Evolutionary conservation across 2,888 invertebrate species (phyloP), one percentile per base, ranked within the genome.

Genomic region (Sinelater perroti): DNA sequence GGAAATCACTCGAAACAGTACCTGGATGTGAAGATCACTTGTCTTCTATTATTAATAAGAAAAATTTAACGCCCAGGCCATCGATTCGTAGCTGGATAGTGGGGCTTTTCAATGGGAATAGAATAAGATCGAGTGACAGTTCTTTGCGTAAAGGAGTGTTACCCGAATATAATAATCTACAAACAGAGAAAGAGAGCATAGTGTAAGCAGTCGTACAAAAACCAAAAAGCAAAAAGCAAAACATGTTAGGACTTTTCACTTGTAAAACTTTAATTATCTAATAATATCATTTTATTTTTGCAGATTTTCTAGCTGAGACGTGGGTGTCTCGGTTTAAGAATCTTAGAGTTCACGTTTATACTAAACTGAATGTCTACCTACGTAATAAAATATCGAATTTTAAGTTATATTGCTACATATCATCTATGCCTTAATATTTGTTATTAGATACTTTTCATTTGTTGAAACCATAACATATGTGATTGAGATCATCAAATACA

Each of bases 1-100:
- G 92, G 88, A 87, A 87, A 68, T 92, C 92, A 38, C 80, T 91
- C 46, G 92, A 93, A 78, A 85, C 87, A 63, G 83, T 91, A 38
- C 78, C 80, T 20, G 75, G 73, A 24, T 65, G 70, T 57, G 64
- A 65, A 47, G 72, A 71, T 47, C 73, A 72, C 55, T 66, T 71
- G 21, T 71, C 69, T 10, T 62, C 72, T 47, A 75, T 75, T 50
- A 72, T 75, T 24, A 80, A 83, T 28, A 80, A 80, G 66, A 88
- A 88, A 74, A 83, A 86, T 72, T 82, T 85, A 47, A 76, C 81
- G 26, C 78, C 81, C 26, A 83, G 87, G 56, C 84, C 87, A 69
- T 86, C 89, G 17, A 82, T 92, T 60, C 85, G 87, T 66, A 81
- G 78, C 57, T 92, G 91, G 90, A 78, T 92, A 70, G 84, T 88